Evolutionary conservation across 2,888 invertebrate genomes (phyloP), one percentile per base, ranked within the genome.

Genomic region (Cyaniris semiargus): DNA sequence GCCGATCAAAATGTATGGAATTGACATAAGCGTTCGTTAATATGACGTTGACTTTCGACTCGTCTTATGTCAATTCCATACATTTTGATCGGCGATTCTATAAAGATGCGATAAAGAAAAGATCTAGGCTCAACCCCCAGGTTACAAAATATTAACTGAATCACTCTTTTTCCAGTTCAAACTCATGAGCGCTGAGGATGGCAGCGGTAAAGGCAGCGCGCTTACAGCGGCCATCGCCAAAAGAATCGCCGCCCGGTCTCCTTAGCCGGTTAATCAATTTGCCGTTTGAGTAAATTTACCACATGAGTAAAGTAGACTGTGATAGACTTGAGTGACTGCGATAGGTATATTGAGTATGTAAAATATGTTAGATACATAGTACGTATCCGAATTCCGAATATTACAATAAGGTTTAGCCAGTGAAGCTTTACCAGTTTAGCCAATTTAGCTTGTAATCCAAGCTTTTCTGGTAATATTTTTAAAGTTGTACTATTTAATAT

Each of bases 171-270:
- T 87, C 3, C 90, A 97, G 96, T 96, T 96, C 84, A 94, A 95
- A 27, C 86, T 97, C 76, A 91, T 96, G 81, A 91, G 95, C 77
- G 96, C 96, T 0, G 96, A 97, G 85, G 97, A 97, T 89, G 97
- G 97, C 74, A 97, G 97, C 86, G 97, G 97, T 38, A 97, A 97
- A 85, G 97, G 97, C 10, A 97, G 97, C 1, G 97, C 96, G 2
- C 91, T 97, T 66, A 96, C 96, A 0, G 96, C 97, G 44, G 97
- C 97, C 79, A 96, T 97, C 81, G 97, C 97, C 0, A 92, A 94
- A 34, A 93, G 95, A 81, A 86, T 96, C 78, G 90, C 94, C 78
- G 85, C 92, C 71, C 87, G 94, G 5, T 77, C 79, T 5, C 60
- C 82, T 75, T 85, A 84, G 80, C 80, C 60, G 1, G 70, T 27